Conservation (phyloP, 2,888 invertebrate species). For the Tinea semifulvella region DNA sequence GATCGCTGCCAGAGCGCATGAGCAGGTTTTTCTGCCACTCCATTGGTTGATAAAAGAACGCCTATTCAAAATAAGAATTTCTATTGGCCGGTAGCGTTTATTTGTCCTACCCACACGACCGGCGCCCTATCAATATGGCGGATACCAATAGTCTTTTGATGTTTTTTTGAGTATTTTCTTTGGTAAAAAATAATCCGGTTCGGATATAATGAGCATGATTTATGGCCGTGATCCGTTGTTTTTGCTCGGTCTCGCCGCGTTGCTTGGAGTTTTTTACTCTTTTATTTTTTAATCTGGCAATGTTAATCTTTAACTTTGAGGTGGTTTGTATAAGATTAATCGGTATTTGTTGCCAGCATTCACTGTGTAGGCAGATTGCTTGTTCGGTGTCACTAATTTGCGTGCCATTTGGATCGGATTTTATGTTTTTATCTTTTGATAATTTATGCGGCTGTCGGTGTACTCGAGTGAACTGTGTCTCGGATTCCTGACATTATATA, state of each 20-base stretch:
- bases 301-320: constrained; percentile 40
- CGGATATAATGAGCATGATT: constrained; percentile 65
- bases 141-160: constrained; percentile 61
- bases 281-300: constrained; percentile 33
- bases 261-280: constrained; percentile 14
- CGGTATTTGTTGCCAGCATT: constrained; percentile 19
- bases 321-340: constrained; percentile 51
- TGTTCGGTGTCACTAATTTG: constrained; percentile 11
- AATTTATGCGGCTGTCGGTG: constrained; percentile 1
- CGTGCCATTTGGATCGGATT: background rate
- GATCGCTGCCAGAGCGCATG: constrained; percentile 61
- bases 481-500: too few species aligned
- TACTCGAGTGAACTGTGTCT: too few species aligned
- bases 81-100: constrained; percentile 40
- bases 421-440: background rate
- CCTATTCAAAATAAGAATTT: constrained; percentile 35
- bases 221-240: constrained; percentile 57
- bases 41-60: constrained; percentile 48
- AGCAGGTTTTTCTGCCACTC: constrained; percentile 32
- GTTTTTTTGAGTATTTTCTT: constrained; percentile 63
- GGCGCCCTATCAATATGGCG: constrained; percentile 60
- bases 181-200: constrained; percentile 65
- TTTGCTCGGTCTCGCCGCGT: constrained; percentile 18
- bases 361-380: constrained; percentile 8
- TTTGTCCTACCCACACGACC: constrained; percentile 51